phyloP scores from a whole-genome alignment of 2,797 vertebrate genomes.

The Clarias platycephalus region DNA sequence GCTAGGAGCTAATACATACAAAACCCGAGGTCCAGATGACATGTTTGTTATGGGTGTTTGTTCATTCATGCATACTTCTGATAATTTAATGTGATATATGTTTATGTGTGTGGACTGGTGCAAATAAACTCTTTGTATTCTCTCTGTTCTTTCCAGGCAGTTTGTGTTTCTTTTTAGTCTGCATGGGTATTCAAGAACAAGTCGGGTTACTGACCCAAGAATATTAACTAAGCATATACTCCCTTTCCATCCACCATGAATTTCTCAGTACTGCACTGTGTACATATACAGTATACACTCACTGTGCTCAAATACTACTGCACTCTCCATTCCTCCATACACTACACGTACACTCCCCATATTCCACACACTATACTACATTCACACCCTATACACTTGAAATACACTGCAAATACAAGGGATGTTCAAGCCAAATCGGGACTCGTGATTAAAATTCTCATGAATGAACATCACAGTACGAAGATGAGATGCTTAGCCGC shows the following conservation, averaged over 20 bases:
- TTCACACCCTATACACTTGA: background rate
- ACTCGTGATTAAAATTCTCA: too few species aligned
- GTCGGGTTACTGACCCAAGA: constrained; percentile 6
- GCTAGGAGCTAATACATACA: background rate
- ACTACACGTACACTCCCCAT: background rate
- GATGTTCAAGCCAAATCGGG: too few species aligned
- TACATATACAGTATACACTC: background rate
- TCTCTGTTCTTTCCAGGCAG: constrained; percentile 50
- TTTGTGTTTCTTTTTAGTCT: constrained; percentile 49
- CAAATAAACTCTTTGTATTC: constrained; percentile 32
- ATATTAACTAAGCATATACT: background rate
- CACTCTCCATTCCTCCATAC: too few species aligned
- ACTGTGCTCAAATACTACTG: too few species aligned
- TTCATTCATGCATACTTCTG: background rate
- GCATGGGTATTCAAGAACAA: constrained; percentile 48
- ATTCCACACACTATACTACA: background rate
- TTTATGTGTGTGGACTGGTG: background rate
- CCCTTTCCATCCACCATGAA: background rate
- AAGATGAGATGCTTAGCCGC: too few species aligned
- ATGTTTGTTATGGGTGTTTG: background rate
- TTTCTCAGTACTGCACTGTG: background rate
- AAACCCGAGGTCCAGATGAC: background rate
- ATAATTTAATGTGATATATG: background rate
- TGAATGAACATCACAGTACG: too few species aligned
- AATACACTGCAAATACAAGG: background rate